Evolutionary conservation across 2,888 invertebrate genomes (phyloP).

Genomic region (Latheticus oryzae): DNA sequence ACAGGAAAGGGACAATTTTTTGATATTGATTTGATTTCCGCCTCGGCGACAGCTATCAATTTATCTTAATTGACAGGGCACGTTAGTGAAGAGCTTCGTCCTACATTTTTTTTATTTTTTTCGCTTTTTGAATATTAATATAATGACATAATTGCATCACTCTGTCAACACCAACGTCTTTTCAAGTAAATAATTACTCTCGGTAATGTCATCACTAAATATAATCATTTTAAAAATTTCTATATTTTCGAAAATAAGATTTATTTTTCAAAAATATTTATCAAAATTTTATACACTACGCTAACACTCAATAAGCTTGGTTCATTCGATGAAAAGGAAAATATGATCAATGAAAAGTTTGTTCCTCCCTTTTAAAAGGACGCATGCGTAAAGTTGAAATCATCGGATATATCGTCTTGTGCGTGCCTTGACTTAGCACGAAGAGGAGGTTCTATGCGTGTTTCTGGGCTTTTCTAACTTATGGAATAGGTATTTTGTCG

Average conservation of each 20-base stretch:
- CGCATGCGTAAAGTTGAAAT: slow-evolving; percentile 52
- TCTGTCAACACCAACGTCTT: too few species aligned
- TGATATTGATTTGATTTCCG: slow-evolving; percentile 32
- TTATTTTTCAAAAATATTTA: background rate
- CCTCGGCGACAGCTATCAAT: slow-evolving; percentile 16
- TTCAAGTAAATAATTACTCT: too few species aligned
- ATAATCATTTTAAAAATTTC: too few species aligned
- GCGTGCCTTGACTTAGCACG: slow-evolving; percentile 52
- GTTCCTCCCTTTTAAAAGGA: slow-evolving; percentile 50
- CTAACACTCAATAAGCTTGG: slow-evolving; percentile 50
- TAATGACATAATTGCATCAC: too few species aligned
- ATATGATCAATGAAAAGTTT: slow-evolving; percentile 59
- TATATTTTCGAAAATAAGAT: too few species aligned
- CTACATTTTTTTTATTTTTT: slow-evolving; percentile 4
- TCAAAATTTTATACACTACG: slow-evolving; percentile 38
- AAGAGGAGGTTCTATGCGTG: slow-evolving; percentile 39
- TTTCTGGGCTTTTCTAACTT: slow-evolving; percentile 32
- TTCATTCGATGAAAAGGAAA: slow-evolving; percentile 50
- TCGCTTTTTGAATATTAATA: slow-evolving; percentile 19
- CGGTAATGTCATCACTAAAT: too few species aligned
- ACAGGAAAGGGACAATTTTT: slow-evolving; percentile 22
- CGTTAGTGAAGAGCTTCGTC: slow-evolving; percentile 6
- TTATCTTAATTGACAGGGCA: slow-evolving; percentile 29
- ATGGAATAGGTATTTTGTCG: slow-evolving; percentile 33
- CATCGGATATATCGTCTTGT: slow-evolving; percentile 43